Percentiles rank a stretch among this genome's conserved stretches.
Conservation (phyloP, 2,797 vertebrate species). For the Ataeniobius toweri region DNA sequence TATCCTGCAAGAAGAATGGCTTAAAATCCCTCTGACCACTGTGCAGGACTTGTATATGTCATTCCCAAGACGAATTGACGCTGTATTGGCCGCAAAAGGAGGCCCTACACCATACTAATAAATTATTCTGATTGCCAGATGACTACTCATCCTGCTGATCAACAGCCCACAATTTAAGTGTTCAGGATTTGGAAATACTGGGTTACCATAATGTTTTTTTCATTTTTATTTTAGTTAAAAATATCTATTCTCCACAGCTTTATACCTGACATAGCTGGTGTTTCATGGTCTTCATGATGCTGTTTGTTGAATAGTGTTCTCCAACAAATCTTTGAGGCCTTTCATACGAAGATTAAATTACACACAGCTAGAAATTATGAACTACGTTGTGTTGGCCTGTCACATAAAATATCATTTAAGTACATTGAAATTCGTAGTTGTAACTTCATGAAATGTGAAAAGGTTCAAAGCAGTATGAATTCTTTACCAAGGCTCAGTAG, state of each 20-base stretch:
- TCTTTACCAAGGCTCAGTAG: neutral
- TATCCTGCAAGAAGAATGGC: no score
- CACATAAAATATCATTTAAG: neutral
- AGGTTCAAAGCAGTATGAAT: neutral
- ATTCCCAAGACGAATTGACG: no score
- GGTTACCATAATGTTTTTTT: neutral
- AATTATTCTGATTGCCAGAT: neutral
- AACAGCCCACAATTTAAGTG: neutral
- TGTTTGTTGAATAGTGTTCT: neutral
- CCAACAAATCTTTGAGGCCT: neutral
- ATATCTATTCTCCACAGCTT: neutral
- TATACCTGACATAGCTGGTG: neutral
- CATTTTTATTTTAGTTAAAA: neutral
- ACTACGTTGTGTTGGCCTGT: neutral
- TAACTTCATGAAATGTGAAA: neutral
- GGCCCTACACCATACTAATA: no score
- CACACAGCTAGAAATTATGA: neutral
- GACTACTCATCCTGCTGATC: neutral
- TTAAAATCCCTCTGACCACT: no score
- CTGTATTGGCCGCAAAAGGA: no score
- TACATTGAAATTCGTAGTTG: neutral
- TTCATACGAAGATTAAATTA: neutral
- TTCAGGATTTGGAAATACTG: neutral
- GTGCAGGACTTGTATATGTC: no score
- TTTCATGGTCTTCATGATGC: neutral